These are phyloP conservation scores for Arge pagana DNA, from an alignment of 2,888 invertebrate genomes.

Conservation along the genomic window DNA sequence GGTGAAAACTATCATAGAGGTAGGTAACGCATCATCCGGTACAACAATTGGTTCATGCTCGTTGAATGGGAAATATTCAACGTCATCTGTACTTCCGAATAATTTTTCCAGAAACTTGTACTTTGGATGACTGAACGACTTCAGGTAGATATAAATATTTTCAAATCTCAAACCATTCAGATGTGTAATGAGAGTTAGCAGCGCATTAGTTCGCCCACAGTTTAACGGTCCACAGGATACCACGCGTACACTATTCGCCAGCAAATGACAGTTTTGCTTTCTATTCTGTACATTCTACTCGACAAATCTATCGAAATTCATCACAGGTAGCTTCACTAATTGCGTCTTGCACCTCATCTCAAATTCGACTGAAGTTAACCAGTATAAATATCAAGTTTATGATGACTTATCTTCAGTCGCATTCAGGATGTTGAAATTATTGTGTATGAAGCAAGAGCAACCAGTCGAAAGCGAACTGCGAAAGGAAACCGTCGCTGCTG, in stretches of 20 bases:
- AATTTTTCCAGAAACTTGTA: constrained; percentile 36
- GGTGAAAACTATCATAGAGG: background rate
- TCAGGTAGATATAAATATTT: constrained; percentile 48
- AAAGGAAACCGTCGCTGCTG: constrained; percentile 5
- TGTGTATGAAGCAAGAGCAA: too few species aligned
- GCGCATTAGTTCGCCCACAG: constrained; percentile 49
- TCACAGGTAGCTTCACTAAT: constrained; percentile 9
- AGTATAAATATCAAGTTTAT: background rate
- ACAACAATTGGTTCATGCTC: background rate
- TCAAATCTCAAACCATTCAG: constrained; percentile 46
- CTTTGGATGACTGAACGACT: constrained; percentile 40
- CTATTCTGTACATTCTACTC: background rate
- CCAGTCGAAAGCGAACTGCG: constrained; percentile 3
- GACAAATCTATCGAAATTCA: constrained; percentile 20
- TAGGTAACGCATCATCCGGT: background rate
- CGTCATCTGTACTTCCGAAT: too few species aligned
- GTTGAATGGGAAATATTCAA: too few species aligned
- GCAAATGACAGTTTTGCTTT: too few species aligned
- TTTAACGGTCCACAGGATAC: constrained; percentile 39
- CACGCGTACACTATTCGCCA: constrained; percentile 36
- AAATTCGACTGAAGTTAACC: background rate
- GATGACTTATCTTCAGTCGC: background rate
- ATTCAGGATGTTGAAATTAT: constrained; percentile 3
- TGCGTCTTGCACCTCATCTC: constrained; percentile 18
- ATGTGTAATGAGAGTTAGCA: constrained; percentile 42